phyloP scores from a whole-genome alignment of 1,140 invertebrate genomes.

The Holcopasites calliopsidis region DNA sequence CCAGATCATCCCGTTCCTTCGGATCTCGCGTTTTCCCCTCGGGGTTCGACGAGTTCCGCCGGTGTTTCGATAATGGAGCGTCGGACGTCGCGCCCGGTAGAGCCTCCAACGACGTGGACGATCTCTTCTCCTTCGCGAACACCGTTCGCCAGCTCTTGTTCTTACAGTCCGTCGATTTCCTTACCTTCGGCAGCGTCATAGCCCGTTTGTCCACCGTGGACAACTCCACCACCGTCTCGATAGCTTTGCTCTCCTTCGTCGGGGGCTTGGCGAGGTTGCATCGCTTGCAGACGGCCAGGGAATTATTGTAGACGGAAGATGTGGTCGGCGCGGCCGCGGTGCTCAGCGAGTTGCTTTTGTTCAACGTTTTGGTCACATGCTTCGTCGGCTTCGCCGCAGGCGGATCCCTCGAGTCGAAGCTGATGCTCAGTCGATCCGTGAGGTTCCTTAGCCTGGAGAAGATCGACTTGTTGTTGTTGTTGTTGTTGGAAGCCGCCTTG shows the following conservation, averaged over 20 bases:
- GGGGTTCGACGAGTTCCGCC: constrained; percentile 73
- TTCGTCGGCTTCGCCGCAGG: constrained; percentile 63
- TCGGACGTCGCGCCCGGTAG: constrained; percentile 58
- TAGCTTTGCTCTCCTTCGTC: constrained; percentile 48
- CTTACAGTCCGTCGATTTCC: constrained; percentile 70
- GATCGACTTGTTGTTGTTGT: constrained; percentile 75
- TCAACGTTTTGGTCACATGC: constrained; percentile 60
- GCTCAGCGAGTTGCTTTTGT: constrained; percentile 71
- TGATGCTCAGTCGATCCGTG: constrained; percentile 74
- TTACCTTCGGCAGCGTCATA: constrained; percentile 74
- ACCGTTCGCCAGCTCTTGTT: constrained; percentile 76
- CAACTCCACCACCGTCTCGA: constrained; percentile 53
- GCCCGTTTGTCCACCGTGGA: constrained; percentile 68
- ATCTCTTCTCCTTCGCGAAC: constrained; percentile 75
- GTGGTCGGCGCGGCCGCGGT: constrained; percentile 40
- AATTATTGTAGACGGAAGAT: constrained; percentile 46
- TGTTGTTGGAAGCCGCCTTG: constrained; percentile 66
- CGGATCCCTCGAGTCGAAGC: constrained; percentile 74
- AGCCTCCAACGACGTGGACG: constrained; percentile 72
- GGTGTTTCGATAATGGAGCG: constrained; percentile 60
- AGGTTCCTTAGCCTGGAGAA: constrained; percentile 73
- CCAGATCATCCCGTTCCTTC: constrained; percentile 45
- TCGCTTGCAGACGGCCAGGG: constrained; percentile 66
- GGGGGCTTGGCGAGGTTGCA: constrained; percentile 68
- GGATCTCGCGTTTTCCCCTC: constrained; percentile 66